Conservation (phyloP, 1,140 invertebrate genomes). For the Platorchestia sp. region DNA sequence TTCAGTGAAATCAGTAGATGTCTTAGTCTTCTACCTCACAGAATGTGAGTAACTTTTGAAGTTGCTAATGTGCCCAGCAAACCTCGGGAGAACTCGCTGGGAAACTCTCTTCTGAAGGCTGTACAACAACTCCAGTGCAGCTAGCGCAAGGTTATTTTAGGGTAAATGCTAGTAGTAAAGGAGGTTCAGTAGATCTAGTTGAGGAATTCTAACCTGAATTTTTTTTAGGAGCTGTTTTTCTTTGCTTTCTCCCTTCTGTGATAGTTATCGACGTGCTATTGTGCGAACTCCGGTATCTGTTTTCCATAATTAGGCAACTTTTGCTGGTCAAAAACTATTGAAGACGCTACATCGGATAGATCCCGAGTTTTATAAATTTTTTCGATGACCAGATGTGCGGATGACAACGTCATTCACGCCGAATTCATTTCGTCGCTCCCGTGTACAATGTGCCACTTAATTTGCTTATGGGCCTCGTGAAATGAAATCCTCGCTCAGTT, state of each 20-base stretch:
- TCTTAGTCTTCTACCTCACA: too few species aligned
- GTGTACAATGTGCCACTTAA: not conserved
- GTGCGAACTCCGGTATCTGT: not conserved
- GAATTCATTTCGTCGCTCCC: not conserved
- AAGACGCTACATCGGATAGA: not conserved
- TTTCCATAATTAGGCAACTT: not conserved
- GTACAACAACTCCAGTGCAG: too few species aligned
- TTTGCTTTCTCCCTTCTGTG: not conserved
- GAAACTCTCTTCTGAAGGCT: too few species aligned
- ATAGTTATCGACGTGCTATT: not conserved
- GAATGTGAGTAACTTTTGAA: too few species aligned
- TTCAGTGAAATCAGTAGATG: too few species aligned
- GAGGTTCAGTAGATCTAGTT: not conserved
- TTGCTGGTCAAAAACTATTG: not conserved
- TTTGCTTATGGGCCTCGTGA: not conserved
- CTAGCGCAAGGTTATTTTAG: too few species aligned
- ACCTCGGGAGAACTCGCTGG: too few species aligned
- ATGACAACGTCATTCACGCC: not conserved
- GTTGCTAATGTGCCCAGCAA: too few species aligned
- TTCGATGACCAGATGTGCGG: not conserved
- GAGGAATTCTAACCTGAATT: not conserved
- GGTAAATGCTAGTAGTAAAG: not conserved
- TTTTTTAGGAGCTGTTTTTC: not conserved
- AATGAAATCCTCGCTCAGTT: not conserved
- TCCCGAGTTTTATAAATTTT: not conserved